Evolutionary conservation across 2,888 invertebrate species (phyloP), one percentile per base, ranked within the genome.

Genomic region (Holacanthella duospinosa): DNA sequence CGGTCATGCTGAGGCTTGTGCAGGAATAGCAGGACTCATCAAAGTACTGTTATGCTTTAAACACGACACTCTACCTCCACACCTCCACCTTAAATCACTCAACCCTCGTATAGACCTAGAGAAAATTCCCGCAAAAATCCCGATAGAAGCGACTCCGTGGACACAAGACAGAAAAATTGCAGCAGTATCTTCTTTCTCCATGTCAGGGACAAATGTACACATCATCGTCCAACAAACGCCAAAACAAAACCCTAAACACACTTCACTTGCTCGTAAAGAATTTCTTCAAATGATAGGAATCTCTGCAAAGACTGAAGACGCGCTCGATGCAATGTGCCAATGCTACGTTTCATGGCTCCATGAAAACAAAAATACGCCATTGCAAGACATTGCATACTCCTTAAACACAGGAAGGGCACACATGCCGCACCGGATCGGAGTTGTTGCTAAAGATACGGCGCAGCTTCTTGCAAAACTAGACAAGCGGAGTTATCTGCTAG

Each of bases 1-100:
- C 76, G 96, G 96, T 0, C 96, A 96, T 77, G 84, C 89, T 0
- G 96, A 96, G 75, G 88, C 93, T 0, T 84, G 85, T 1, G 88
- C 89, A 3, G 89, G 62, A 57, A 43, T 62, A 2, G 62, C 62
- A 1, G 36, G 62, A 19, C 4, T 62, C 2, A 59, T 62, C 19
- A 62, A 62, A 43, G 43, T 59, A 2, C 28, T 70, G 2, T 25
- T 68, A 48, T 53, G 66, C 1, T 63, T 70, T 63, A 48, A 68
- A 26, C 27, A 70, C 57, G 55, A 66, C 43, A 43, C 25, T 0
- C 67, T 70, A 19, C 67, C 70, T 6, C 67, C 66, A 2, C 68
- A 70, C 25, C 26, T 63, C 0, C 57, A 68, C 54, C 36, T 70
- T 0, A 43, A 65, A 1, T 56, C 63, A 3, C 29, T 28, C 12